Percentiles rank a stretch among this genome's conserved stretches.
Evolutionary conservation across 1,140 invertebrate species (phyloP).

Genomic region (Ceratina japonica): DNA sequence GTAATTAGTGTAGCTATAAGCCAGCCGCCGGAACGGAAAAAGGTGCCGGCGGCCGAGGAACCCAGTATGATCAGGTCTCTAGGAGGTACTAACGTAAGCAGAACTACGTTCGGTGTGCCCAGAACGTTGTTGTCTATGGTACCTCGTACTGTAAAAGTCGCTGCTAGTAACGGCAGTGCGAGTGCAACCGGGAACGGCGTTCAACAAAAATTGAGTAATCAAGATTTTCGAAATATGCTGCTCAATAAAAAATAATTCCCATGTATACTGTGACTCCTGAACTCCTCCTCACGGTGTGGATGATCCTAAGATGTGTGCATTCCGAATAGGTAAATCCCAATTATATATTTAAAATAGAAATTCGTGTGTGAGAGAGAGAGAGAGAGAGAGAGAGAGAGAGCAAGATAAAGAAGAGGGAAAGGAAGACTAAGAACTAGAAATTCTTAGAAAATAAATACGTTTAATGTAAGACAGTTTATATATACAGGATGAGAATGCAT

Average conservation of each 20-base stretch:
- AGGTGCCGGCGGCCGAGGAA: constrained; percentile 53
- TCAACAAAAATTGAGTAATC: constrained; percentile 72
- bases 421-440: constrained; percentile 9
- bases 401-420: background rate
- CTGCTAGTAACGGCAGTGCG: constrained; percentile 45
- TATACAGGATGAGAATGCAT: constrained; percentile 48
- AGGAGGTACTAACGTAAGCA: constrained; percentile 79
- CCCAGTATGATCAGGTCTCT: constrained; percentile 77
- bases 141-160: constrained; percentile 79
- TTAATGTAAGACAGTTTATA: constrained; percentile 63
- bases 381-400: too few species aligned
- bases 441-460: constrained; percentile 70
- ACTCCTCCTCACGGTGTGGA: constrained; percentile 1
- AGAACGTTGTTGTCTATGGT: constrained; percentile 81
- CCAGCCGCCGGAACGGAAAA: constrained; percentile 86
- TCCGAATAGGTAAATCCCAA: background rate
- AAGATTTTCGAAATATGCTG: constrained; percentile 79
- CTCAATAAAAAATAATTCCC: constrained; percentile 73
- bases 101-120: constrained; percentile 74
- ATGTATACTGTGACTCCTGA: constrained; percentile 3
- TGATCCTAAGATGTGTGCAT: background rate
- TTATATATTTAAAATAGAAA: too few species aligned
- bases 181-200: constrained; percentile 44
- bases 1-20: constrained; percentile 90
- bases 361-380: too few species aligned